Evolutionary conservation across 2,888 invertebrate genomes (phyloP).

Genomic region (Chymomyza fuscimana): DNA sequence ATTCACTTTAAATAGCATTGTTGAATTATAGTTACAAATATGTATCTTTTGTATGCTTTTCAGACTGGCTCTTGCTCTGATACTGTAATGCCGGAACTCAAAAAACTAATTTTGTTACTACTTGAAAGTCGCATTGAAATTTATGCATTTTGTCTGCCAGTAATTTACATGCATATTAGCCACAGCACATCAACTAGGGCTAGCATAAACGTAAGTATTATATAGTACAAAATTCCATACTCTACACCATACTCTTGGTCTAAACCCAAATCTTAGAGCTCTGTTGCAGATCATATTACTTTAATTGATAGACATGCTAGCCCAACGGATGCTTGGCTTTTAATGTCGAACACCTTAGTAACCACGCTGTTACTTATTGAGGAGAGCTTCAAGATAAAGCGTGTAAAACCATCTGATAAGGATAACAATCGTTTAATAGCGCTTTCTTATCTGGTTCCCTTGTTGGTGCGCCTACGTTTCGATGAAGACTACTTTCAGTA

Average conservation of each 20-base stretch:
- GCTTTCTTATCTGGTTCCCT: not conserved
- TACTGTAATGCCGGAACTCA: not conserved
- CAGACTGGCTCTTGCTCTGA: not conserved
- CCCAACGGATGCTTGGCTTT: not conserved
- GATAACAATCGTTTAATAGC: not conserved
- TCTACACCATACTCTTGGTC: not conserved
- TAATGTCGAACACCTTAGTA: not conserved
- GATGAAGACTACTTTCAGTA: no score
- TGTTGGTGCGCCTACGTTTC: not conserved
- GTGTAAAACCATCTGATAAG: no score
- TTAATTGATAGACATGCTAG: not conserved
- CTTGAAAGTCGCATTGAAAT: not conserved
- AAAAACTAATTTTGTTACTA: not conserved
- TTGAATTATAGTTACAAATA: no score
- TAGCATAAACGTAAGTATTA: not conserved
- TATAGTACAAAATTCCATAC: not conserved
- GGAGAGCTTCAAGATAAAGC: no score
- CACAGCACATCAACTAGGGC: not conserved
- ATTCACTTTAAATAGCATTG: no score
- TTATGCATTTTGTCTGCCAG: not conserved
- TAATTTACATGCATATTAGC: not conserved
- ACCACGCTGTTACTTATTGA: not conserved
- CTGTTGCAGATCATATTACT: not conserved
- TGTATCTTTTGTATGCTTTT: not conserved
- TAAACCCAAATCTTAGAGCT: not conserved